Base-by-base conservation (phyloP, 2,797 vertebrate species). In the Aldrovandia affinis region DNA sequence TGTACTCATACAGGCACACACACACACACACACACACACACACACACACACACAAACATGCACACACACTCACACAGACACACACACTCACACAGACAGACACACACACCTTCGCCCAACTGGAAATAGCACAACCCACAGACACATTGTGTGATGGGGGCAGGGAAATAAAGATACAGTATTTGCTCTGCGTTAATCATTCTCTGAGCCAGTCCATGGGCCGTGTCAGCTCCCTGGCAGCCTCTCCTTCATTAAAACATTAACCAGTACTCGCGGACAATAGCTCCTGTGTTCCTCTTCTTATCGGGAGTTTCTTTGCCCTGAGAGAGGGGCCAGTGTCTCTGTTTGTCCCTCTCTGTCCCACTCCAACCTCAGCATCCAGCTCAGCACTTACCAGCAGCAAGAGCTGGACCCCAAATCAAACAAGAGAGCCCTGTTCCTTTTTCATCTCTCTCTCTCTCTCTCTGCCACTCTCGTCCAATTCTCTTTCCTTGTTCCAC, bases 181-280 rank as follows among this genome's bases (percentile, higher is more conserved):
- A 28, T 84, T 80, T 84, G 63, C 77, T 12, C 78, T 55, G 78
- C 22, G 59, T 84, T 80, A 84, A 84, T 84, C 77, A 80, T 84
- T 84, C 77, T 20, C 42, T 15, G 61, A 18, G 44, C 59, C 78
- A 25, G 61, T 15, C 33, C 30, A 65, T n/a, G 4, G 50, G 42
- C 82, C 70, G 91, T 92, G 93, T 92, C 93, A 92, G 88, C 89
- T 88, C 91, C 89, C 47, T 94, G 93, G 92, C 93, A 92, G 92
- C 89, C 92, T 92, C 89, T 94, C 92, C 94, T 94, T 93, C 93
- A 93, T 95, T 96, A 95, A 95, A 95, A 95, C 92, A 94, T 96
- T 95, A 95, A 94, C 94, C 94, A 95, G 94, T 92, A 87, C 90
- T 93, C 86, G 90, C 10, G 87, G 91, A 97, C 96, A 97, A 96